Base-by-base conservation (phyloP, 2,797 vertebrate species). In the Enteromius anoplus region DNA sequence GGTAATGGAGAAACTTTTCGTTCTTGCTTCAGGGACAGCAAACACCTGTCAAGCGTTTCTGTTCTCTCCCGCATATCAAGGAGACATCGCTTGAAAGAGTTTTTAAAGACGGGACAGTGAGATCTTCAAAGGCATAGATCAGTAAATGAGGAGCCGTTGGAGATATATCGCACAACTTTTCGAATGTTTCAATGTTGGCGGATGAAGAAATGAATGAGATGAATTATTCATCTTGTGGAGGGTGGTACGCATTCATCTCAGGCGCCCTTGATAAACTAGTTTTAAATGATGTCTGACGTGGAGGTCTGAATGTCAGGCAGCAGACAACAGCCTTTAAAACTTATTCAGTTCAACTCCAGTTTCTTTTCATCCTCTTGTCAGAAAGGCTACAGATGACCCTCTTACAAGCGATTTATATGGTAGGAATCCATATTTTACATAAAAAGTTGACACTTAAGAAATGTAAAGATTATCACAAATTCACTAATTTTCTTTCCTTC, bases 1-100 rank as follows among this genome's bases (percentile, higher is more conserved):
- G 90, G 71, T 89, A 91, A 94, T 92, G 85, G 84, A 69, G 75
- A 85, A 90, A 87, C 88, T 89, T 89, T 86, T 71, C 86, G 79
- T 89, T 49, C 83, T 68, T 87, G 87, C 86, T 89, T 88, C 29
- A 1, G 70, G 87, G 78, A 83, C 49, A 86, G 82, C 83, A 86
- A 85, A 87, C 49, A 81, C 77, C 81, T 88, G 84, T 84, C 87
- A 85, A 88, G 86, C 90, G 85, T 89, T 89, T 90, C 87, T 91
- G 23, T 66, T 66, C 69, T 58, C 21, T 37, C 53, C 42, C 40
- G 60, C 68, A 79, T 84, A 81, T 90, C 88, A 92, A 82, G 75
- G 62, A 86, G 64, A 80, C 75, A 77, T 87, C 6, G 40, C 37
- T 76, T 83, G 15, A 85, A 88, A 66, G 32, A 53, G 37, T 75